Conservation (phyloP, 2,113 vertebrate genomes). For the Hemiscyllium ocellatum region DNA sequence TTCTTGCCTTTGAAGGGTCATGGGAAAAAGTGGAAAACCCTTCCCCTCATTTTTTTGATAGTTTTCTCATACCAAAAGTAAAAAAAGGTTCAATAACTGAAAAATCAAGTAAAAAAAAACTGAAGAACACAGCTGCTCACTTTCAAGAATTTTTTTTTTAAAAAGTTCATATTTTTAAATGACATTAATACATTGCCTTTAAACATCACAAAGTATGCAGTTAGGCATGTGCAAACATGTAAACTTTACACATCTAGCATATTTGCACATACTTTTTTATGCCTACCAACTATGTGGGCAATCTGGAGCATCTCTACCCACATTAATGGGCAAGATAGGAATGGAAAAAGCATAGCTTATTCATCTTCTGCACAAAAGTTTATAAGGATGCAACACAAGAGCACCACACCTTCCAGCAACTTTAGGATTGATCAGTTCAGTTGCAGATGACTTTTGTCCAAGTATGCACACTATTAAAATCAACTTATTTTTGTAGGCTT, state of each 20-base stretch:
- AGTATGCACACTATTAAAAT: neutral
- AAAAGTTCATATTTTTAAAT: neutral
- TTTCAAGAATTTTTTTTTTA: neutral
- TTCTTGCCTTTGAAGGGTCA: neutral
- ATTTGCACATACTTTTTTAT: neutral
- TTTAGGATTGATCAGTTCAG: neutral
- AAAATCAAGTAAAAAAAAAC: neutral
- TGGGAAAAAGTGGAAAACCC: neutral
- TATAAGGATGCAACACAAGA: neutral
- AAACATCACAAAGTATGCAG: neutral
- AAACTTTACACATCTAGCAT: neutral
- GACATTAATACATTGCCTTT: neutral
- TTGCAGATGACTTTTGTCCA: neutral
- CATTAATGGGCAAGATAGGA: neutral
- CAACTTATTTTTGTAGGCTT: neutral
- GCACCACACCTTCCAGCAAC: neutral
- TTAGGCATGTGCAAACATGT: neutral
- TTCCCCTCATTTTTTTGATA: neutral
- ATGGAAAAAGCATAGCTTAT: neutral
- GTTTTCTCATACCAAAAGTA: neutral
- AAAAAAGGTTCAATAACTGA: neutral
- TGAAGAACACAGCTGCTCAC: neutral
- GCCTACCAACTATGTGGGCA: neutral
- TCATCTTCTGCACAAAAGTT: neutral
- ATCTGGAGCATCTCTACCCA: neutral